Evolutionary conservation across 2,113 vertebrate genomes (phyloP).

Genomic region (Pelusios castaneus): DNA sequence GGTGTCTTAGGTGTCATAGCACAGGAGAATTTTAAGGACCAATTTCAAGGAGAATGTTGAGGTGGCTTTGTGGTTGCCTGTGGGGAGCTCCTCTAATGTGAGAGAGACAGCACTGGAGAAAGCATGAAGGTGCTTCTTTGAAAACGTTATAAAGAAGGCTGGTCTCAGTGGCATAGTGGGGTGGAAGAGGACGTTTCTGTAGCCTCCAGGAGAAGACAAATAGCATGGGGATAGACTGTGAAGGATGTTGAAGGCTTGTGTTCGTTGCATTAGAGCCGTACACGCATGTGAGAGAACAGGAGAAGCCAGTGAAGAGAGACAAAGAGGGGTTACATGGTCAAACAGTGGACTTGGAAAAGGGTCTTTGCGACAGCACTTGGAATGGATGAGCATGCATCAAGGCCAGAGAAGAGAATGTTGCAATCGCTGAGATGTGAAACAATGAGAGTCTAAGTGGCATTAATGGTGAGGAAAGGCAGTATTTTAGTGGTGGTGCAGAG

Average conservation of each 20-base stretch:
- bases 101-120: not conserved
- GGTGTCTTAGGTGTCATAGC: rapidly evolving
- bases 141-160: rapidly evolving
- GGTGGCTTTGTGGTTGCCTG: not conserved
- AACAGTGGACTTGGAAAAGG: conserved; percentile 8
- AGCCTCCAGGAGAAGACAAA: not conserved
- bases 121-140: not conserved
- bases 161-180: not conserved
- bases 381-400: conserved; percentile 4
- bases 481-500: not conserved
- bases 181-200: not conserved
- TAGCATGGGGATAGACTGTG: conserved; percentile 2
- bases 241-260: not conserved
- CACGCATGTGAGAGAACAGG: not conserved
- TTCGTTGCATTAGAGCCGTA: not conserved
- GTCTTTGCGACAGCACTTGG: not conserved
- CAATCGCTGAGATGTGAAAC: rapidly evolving
- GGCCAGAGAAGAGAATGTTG: not conserved
- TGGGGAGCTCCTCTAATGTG: too few relatives aligned
- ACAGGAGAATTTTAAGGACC: not conserved
- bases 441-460: not conserved
- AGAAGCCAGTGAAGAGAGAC: not conserved
- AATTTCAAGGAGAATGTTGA: not conserved
- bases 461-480: not conserved
- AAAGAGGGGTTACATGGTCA: conserved; percentile 15